Conservation (phyloP, 2,797 vertebrate genomes). For the Oreochromis grahami region DNA sequence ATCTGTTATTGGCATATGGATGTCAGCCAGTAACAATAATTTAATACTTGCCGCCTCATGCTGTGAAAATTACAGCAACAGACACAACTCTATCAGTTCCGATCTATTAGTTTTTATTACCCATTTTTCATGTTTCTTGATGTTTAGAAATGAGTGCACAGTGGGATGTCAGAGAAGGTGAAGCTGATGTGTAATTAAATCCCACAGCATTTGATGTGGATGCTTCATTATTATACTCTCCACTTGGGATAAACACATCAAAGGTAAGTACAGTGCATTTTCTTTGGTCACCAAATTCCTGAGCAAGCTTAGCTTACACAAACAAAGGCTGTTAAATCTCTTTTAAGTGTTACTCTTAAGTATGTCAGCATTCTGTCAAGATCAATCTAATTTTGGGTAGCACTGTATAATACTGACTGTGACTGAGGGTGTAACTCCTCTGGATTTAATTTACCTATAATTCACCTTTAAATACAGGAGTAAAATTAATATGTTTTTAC, state of each 20-base stretch:
- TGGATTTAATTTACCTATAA: neutral
- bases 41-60: slow-evolving; percentile 13
- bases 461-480: neutral
- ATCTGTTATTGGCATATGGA: slow-evolving; percentile 33
- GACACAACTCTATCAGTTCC: slow-evolving; percentile 15
- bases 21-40: slow-evolving; percentile 42
- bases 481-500: neutral
- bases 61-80: slow-evolving; percentile 5
- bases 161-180: neutral
- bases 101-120: slow-evolving; percentile 30
- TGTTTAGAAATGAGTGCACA: neutral
- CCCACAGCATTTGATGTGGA: neutral
- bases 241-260: neutral
- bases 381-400: neutral
- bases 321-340: neutral
- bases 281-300: slow-evolving; percentile 16
- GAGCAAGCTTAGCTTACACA: neutral
- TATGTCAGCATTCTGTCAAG: neutral
- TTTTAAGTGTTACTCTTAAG: neutral
- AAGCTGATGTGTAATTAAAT: slow-evolving; percentile 3
- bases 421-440: neutral
- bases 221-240: neutral
- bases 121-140: slow-evolving; percentile 8
- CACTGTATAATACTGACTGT: neutral
- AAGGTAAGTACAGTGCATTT: neutral